Percentiles rank a stretch among this genome's conserved stretches.
phyloP scores from a whole-genome alignment of 2,113 vertebrate genomes.

The Stigmatopora nigra region DNA sequence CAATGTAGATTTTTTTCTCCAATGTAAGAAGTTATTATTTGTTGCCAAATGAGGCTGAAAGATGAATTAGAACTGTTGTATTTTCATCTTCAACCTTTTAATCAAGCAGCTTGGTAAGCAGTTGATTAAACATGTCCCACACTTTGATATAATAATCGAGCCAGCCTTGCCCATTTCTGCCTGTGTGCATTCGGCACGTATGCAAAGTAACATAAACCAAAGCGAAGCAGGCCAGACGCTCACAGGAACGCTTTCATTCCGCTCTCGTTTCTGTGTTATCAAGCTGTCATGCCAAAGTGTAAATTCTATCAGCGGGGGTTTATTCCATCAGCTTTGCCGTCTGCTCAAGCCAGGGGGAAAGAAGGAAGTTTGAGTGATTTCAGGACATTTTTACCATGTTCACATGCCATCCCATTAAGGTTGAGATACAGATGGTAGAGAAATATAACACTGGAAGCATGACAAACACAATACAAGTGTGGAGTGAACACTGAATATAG shows the following conservation, averaged over 20 bases:
- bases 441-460: slow-evolving; percentile 27
- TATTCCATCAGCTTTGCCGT: slow-evolving; percentile 39
- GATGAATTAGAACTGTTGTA: not conserved
- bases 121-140: slow-evolving; percentile 10
- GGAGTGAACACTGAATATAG: not conserved
- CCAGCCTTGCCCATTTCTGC: not conserved
- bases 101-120: not conserved
- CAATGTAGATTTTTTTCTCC: not conserved
- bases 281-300: slow-evolving; percentile 43
- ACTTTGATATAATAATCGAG: slow-evolving; percentile 9
- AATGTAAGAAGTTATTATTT: too few species aligned
- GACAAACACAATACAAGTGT: slow-evolving; percentile 18
- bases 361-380: slow-evolving; percentile 46
- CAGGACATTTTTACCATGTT: slow-evolving; percentile 26
- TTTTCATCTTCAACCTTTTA: not conserved
- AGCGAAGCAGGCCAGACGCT: slow-evolving; percentile 11
- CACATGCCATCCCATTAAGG: slow-evolving; percentile 55
- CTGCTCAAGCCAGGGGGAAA: slow-evolving; percentile 36
- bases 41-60: not conserved
- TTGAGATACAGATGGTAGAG: slow-evolving; percentile 31
- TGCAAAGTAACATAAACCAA: slow-evolving; percentile 11
- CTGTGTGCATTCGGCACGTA: not conserved
- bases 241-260: slow-evolving; percentile 1
- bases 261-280: slow-evolving; percentile 26
- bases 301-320: slow-evolving; percentile 53